Conservation (phyloP, 2,113 vertebrate genomes). For the Chlamydotis undulata region DNA sequence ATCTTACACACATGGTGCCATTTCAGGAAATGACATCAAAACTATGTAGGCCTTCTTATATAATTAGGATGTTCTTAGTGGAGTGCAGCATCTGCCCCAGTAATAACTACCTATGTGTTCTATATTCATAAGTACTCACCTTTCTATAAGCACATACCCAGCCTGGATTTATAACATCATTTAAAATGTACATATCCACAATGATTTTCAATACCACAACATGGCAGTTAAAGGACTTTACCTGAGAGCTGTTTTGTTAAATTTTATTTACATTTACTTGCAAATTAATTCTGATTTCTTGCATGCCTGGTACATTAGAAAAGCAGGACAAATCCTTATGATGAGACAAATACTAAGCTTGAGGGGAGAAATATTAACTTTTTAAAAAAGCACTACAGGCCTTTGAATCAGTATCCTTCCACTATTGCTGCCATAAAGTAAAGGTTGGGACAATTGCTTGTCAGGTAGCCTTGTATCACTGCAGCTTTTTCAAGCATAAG, state of each 20-base stretch:
- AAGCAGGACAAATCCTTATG: neutral
- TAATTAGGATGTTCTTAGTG: neutral
- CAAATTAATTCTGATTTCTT: constrained; percentile 11
- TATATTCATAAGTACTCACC: neutral
- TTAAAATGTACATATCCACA: neutral
- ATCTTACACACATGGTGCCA: constrained; percentile 3
- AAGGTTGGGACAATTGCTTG: neutral
- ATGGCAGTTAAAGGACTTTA: neutral
- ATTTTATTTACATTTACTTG: constrained; percentile 27
- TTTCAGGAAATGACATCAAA: constrained; percentile 56
- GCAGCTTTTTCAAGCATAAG: neutral
- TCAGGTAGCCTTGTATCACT: neutral
- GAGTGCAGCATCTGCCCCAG: neutral
- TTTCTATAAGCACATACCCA: neutral
- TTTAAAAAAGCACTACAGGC: neutral
- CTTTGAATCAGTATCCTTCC: neutral
- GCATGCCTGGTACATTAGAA: neutral
- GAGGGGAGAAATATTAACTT: neutral
- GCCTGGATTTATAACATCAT: neutral
- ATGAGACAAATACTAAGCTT: neutral
- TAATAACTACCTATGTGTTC: neutral
- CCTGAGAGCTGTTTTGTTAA: neutral
- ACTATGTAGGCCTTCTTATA: neutral
- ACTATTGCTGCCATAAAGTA: neutral
- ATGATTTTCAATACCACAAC: neutral